A percentile compares a stretch with the other conserved stretches of the same genome.
Conservation (phyloP, 2,113 vertebrate genomes). For the Odobenus rosmarus region DNA sequence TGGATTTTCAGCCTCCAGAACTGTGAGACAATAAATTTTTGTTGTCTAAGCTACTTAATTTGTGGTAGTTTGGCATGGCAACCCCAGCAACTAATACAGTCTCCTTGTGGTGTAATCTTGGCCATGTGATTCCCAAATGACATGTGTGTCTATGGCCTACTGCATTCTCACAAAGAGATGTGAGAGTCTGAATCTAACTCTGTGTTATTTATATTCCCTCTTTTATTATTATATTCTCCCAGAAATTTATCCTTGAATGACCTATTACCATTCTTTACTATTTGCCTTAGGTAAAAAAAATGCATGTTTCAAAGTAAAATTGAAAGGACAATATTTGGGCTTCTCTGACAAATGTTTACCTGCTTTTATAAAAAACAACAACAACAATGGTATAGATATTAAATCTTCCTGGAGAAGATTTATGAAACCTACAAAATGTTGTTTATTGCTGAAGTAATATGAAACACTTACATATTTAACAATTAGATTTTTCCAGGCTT, state of each 20-base stretch:
- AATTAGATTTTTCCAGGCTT: slow-evolving; percentile 27
- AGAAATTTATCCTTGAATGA: neutral
- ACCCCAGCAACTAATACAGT: accelerated
- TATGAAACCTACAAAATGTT: slow-evolving; percentile 57
- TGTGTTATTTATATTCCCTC: neutral
- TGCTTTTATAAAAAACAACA: neutral
- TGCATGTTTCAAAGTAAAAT: neutral
- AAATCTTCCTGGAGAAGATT: slow-evolving; percentile 59
- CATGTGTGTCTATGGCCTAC: neutral
- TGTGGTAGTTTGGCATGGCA: neutral
- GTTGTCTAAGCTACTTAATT: neutral
- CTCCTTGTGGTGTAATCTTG: accelerated
- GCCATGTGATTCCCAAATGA: neutral
- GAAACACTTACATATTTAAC: slow-evolving; percentile 5
- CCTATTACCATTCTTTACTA: neutral
- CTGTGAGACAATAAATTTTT: neutral
- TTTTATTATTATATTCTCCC: neutral
- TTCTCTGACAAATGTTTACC: slow-evolving; percentile 58
- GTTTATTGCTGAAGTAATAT: slow-evolving; percentile 50
- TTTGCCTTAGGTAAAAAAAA: neutral
- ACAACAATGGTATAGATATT: slow-evolving; percentile 45
- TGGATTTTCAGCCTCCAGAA: neutral
- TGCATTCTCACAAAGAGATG: neutral
- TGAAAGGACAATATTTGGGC: neutral
- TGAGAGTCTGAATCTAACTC: neutral